Evolutionary conservation across 2,888 invertebrate species (phyloP).

Genomic region (Spodoptera exigua): DNA sequence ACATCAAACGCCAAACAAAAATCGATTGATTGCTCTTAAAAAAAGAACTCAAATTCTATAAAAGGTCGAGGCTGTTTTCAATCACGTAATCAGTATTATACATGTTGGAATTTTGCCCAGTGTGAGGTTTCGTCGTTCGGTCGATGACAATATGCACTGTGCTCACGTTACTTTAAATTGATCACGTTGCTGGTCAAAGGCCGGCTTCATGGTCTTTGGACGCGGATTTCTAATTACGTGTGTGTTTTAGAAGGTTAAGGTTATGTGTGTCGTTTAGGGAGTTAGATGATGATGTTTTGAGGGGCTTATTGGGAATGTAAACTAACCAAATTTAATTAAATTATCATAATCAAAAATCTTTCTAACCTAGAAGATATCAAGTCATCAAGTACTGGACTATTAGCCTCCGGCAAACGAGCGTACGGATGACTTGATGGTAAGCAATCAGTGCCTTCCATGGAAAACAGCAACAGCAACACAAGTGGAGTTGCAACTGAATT

Average conservation of each 20-base stretch:
- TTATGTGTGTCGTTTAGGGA: not conserved
- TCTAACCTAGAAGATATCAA: too few species aligned
- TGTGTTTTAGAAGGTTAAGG: not conserved
- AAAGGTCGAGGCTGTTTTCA: constrained; percentile 67
- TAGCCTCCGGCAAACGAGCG: too few species aligned
- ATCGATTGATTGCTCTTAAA: constrained; percentile 31
- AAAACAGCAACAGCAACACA: too few species aligned
- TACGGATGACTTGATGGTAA: too few species aligned
- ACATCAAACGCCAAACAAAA: constrained; percentile 33
- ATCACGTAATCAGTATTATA: constrained; percentile 53
- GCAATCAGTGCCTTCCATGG: too few species aligned
- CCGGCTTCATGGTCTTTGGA: constrained; percentile 34
- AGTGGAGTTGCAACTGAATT: too few species aligned
- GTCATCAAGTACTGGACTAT: too few species aligned
- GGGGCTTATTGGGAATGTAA: not conserved
- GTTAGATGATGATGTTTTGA: not conserved
- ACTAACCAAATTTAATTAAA: too few species aligned
- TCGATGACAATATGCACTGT: constrained; percentile 14
- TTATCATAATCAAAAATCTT: too few species aligned
- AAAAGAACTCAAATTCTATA: constrained; percentile 46
- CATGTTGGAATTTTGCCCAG: constrained; percentile 59
- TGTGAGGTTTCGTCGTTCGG: constrained; percentile 25
- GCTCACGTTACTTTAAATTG: constrained; percentile 38
- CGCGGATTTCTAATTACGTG: constrained; percentile 33
- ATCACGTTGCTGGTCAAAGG: constrained; percentile 58